Evolutionary conservation across 1,140 invertebrate species (phyloP), one percentile per base, ranked within the genome.

Genomic region (Araneus ventricosus): DNA sequence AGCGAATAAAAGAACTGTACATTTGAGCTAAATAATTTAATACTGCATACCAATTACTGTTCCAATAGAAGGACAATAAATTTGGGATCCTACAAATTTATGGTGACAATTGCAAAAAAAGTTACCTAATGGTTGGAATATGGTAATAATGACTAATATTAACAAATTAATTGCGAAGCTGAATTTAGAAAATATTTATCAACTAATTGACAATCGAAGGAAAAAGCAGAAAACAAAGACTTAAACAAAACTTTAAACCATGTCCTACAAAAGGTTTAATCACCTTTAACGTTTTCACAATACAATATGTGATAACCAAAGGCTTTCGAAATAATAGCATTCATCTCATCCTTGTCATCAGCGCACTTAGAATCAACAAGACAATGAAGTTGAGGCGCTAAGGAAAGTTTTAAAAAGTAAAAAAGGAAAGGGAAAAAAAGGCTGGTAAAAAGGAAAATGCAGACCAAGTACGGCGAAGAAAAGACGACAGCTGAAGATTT

Each of bases 401-500:
- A 91, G 70, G 41, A 79, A 88, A 30, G n/a, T 45, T 34, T 14
- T 10, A 61, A 87, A 70, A 70, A 88, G 10, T 22, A 70, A 17
- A 59, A 70, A 17, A 88, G 27, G 30, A 10, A 45, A 27, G 30
- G 6, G 24, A 27, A 41, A 41, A 82, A 45, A n/a, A n/a, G 41
- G 1, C 10, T 52, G 45, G 10, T 52, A 52, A 52, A 45, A 52
- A n/a, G 45, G 41, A 41, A 84, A 52, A 84, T 82, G 39, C 79
- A 82, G 79, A 45, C 41, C 22, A 45, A 17, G 39, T 27, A 27
- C 14, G 41, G 22, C 8, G 39, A 85, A 61, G 67, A 63, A 87
- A 86, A 61, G 67, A 52, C 67, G 91, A 86, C 63, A 87, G 30
- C 84, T 41, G 67, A 87, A 93, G 84, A 93, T 80, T 93, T 93